Percentiles rank a stretch among this genome's conserved stretches.
phyloP scores from a whole-genome alignment of 2,797 vertebrate genomes.

The Leptatherina wallacei region DNA sequence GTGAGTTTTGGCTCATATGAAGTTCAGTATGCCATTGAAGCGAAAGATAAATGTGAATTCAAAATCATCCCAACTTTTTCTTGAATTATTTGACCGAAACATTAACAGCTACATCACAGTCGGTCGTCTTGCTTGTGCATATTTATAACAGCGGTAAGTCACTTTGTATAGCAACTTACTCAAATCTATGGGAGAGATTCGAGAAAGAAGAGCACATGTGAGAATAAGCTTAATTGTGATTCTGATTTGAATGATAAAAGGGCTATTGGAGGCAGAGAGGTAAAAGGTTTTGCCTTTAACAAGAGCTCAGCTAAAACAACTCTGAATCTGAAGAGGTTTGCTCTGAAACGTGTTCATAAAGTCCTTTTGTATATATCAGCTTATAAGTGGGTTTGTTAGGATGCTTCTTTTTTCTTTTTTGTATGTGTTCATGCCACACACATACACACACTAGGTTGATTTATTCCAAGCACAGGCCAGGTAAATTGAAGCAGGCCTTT shows the following conservation, averaged over 20 bases:
- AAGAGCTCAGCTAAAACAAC: conserved; percentile 79
- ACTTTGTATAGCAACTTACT: conserved; percentile 66
- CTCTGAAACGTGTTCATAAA: conserved; percentile 76
- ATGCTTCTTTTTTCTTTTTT: conserved; percentile 15
- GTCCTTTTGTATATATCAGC: conserved; percentile 79
- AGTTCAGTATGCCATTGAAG: conserved; percentile 36
- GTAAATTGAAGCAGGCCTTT: conserved; percentile 88
- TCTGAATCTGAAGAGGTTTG: conserved; percentile 72
- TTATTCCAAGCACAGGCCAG: conserved; percentile 85
- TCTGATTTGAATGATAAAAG: conserved; percentile 85
- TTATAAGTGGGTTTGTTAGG: conserved; percentile 60
- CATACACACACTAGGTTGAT: conserved; percentile 71
- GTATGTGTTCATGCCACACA: conserved; percentile 47
- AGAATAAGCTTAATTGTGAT: conserved; percentile 80
- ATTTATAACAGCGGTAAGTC: conserved; percentile 62
- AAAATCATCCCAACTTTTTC: conserved; percentile 19
- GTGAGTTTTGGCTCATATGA: conserved; percentile 42
- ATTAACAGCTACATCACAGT: not conserved
- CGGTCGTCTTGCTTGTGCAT: conserved; percentile 16
- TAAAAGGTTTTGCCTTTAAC: conserved; percentile 85
- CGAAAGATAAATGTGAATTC: conserved; percentile 23
- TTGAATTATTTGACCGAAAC: conserved; percentile 26
- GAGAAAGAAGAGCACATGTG: conserved; percentile 22
- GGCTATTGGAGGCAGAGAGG: conserved; percentile 72
- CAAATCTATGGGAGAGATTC: conserved; percentile 51